Evolutionary conservation across 30 jellyfish, hydroid and myxozoan species (phyloP).

Genomic region (Hydra vulgaris): DNA sequence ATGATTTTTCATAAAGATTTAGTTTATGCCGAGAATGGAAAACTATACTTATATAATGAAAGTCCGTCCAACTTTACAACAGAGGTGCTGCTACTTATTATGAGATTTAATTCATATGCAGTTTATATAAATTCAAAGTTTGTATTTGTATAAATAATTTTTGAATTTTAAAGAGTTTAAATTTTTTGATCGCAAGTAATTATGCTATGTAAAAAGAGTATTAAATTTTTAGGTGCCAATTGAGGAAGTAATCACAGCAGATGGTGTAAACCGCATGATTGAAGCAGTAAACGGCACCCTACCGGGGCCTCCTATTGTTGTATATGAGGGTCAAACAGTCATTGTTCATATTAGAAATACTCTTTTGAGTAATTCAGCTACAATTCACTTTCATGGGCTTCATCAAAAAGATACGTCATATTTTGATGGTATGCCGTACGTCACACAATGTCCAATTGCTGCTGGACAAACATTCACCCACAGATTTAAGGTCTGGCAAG

Average conservation of each 20-base stretch:
- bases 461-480: constrained; percentile 97
- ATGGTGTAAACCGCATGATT: constrained; percentile 83
- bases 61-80: constrained; percentile 27
- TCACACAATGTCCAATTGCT: constrained; percentile 90
- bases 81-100: constrained; percentile 10
- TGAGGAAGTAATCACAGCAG: constrained; percentile 74
- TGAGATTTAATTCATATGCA: background rate
- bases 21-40: constrained; percentile 48
- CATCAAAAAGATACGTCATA: constrained; percentile 84
- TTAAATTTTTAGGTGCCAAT: constrained; percentile 39
- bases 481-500: constrained; percentile 68
- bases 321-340: constrained; percentile 82
- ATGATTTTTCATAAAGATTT: constrained; percentile 46
- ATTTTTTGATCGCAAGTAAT: background rate
- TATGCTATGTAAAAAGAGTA: background rate
- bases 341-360: constrained; percentile 54
- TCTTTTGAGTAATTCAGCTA: constrained; percentile 69
- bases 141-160: no score
- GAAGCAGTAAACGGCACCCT: constrained; percentile 73
- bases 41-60: constrained; percentile 34
- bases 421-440: constrained; percentile 93
- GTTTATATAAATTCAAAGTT: background rate
- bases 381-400: constrained; percentile 90
- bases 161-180: no score
- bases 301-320: constrained; percentile 88